Evolutionary conservation across 1,140 invertebrate genomes (phyloP).

Genomic region (Patella vulgata): DNA sequence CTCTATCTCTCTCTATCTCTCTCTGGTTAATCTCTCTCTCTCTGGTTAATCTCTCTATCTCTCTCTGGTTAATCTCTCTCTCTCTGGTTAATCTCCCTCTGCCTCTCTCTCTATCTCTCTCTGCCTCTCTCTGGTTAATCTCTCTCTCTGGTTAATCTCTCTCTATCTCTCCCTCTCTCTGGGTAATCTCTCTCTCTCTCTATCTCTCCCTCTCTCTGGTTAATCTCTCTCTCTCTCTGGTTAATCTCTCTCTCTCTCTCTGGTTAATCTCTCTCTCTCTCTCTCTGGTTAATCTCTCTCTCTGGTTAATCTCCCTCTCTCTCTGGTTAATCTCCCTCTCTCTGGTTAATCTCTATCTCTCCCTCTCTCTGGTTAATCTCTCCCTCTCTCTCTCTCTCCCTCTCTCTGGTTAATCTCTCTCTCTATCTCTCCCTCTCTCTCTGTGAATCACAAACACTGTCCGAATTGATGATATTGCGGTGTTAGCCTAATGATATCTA

Average conservation of each 20-base stretch:
- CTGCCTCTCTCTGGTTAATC: neutral
- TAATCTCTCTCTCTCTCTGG: constrained; percentile 4
- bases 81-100: no score
- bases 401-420: neutral
- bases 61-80: neutral
- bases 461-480: no score
- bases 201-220: neutral
- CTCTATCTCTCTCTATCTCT: no score
- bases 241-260: neutral
- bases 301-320: neutral
- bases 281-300: neutral
- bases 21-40: neutral
- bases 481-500: no score
- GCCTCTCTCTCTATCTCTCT: neutral
- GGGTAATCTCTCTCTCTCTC: neutral
- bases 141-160: neutral
- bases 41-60: neutral
- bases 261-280: neutral
- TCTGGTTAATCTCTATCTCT: constrained; percentile 2
- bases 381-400: constrained; percentile 7
- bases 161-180: neutral
- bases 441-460: no score
- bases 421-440: constrained; percentile 14
- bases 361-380: neutral
- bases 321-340: neutral